phyloP scores from a whole-genome alignment of 1,140 invertebrate genomes.

The Pseudomyrmex dendroicus region DNA sequence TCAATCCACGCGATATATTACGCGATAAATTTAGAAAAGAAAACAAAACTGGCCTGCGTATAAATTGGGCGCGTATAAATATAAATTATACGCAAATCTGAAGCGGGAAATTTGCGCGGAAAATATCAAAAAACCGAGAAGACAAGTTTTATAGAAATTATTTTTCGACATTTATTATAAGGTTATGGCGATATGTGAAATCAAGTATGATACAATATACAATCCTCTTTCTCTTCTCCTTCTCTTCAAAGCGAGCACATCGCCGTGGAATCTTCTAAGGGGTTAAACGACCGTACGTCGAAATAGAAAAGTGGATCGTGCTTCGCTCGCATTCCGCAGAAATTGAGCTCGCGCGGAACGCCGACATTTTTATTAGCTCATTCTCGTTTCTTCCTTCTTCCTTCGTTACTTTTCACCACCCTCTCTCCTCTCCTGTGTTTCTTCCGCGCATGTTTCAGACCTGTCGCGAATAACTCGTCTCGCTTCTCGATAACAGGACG shows the following conservation, averaged over 20 bases:
- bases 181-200: slow-evolving; percentile 22
- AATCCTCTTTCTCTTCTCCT: too few relatives aligned
- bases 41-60: neutral
- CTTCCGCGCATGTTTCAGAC: slow-evolving; percentile 4
- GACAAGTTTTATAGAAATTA: neutral
- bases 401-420: slow-evolving; percentile 30
- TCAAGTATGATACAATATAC: slow-evolving; percentile 59
- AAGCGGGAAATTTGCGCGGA: too few relatives aligned
- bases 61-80: too few relatives aligned
- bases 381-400: slow-evolving; percentile 40
- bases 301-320: slow-evolving; percentile 69
- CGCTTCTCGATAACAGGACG: slow-evolving; percentile 15
- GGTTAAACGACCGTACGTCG: slow-evolving; percentile 63
- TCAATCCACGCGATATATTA: neutral
- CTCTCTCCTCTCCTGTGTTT: neutral
- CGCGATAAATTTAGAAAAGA: neutral
- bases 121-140: too few relatives aligned
- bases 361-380: slow-evolving; percentile 61
- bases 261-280: slow-evolving; percentile 56
- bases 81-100: too few relatives aligned
- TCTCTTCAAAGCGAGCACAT: slow-evolving; percentile 40
- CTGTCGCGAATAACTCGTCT: slow-evolving; percentile 30
- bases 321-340: slow-evolving; percentile 66
- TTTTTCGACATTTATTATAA: slow-evolving; percentile 38
- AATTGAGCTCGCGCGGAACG: slow-evolving; percentile 66